phyloP scores from a whole-genome alignment of 2,888 invertebrate genomes.

The Andrena chrysosceles region DNA sequence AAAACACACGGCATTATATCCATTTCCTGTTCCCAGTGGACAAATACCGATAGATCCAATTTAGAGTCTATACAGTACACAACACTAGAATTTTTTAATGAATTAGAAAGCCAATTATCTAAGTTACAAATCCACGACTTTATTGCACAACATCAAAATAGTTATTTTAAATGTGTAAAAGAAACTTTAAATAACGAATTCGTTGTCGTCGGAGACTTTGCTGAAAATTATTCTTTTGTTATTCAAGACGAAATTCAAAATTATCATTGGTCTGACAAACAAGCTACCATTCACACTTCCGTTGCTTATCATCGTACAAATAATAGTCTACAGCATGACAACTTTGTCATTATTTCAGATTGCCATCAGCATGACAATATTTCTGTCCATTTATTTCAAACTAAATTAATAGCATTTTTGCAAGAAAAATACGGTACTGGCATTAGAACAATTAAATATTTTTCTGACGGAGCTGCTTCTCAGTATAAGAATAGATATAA shows the following conservation, averaged over 20 bases:
- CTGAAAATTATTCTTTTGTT: too few species aligned
- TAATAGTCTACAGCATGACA: neutral
- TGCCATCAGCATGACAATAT: neutral
- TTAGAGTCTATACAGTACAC: neutral
- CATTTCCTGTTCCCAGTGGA: constrained; percentile 4
- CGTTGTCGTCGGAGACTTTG: too few species aligned
- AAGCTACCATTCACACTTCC: constrained; percentile 10
- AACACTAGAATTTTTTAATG: neutral
- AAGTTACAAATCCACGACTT: constrained; percentile 8
- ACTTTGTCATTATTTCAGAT: constrained; percentile 27
- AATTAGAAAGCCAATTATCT: neutral
- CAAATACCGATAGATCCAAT: constrained; percentile 6
- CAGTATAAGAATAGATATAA: constrained; percentile 13
- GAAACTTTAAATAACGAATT: too few species aligned
- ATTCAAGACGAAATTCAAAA: too few species aligned
- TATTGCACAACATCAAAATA: constrained; percentile 24
- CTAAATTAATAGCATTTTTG: neutral
- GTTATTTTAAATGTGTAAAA: too few species aligned
- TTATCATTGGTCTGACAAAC: constrained; percentile 5
- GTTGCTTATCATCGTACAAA: neutral
- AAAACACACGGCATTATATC: neutral
- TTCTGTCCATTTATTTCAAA: constrained; percentile 1
- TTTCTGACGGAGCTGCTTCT: neutral
- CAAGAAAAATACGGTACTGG: neutral
- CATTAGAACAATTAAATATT: constrained; percentile 3